phyloP scores from a whole-genome alignment of 53 echinoderm and acorn worm species.

The Patiria pectinifera region DNA sequence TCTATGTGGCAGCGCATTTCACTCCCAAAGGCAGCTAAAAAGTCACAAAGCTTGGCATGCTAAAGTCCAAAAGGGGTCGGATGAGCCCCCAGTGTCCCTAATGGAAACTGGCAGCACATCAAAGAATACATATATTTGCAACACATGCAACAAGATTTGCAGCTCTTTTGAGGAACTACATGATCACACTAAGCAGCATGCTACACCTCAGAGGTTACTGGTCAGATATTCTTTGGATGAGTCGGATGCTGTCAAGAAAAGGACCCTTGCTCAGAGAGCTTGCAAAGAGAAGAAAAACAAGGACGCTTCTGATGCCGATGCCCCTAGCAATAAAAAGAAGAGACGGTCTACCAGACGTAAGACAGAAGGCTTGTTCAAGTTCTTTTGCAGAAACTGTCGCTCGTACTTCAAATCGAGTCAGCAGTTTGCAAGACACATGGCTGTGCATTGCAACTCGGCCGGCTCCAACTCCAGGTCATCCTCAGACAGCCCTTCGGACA shows the following conservation, averaged over 20 bases:
- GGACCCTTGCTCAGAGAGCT: conserved; percentile 1
- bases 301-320: not conserved
- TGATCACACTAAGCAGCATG: conserved; percentile 3
- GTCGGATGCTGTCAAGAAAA: not conserved
- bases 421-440: conserved; percentile 17
- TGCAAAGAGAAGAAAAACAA: not conserved
- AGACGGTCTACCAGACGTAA: not conserved
- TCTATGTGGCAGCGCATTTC: not conserved
- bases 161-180: not conserved
- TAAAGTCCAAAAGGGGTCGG: not conserved
- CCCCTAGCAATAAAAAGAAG: not conserved
- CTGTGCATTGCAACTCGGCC: not conserved
- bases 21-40: conserved; percentile 20
- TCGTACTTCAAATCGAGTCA: not conserved
- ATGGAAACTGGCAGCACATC: not conserved
- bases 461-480: not conserved
- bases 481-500: not conserved
- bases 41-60: conserved; percentile 33
- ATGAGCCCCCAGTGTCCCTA: not conserved
- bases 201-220: not conserved
- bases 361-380: not conserved
- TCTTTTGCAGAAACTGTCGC: conserved; percentile 3
- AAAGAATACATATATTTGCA: not conserved
- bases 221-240: not conserved
- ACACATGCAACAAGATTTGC: not conserved